Base-by-base conservation (phyloP, 2,113 vertebrate genomes). In the Amphiprion ocellaris region DNA sequence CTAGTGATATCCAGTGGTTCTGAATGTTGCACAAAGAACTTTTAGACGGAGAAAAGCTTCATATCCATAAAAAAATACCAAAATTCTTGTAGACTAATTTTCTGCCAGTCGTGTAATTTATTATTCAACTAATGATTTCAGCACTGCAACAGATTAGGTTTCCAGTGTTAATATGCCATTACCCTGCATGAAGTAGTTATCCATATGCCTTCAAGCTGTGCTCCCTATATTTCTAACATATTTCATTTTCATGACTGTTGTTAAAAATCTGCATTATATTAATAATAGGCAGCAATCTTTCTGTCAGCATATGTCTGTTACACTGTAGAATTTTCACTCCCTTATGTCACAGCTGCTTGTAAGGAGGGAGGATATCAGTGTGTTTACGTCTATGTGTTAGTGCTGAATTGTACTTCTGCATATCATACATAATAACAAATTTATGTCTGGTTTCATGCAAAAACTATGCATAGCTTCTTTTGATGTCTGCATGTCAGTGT, bases 141-240 rank as follows among this genome's bases (percentile, higher is more conserved):
- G 33, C 66, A 54, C 23, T 47, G 39, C 33, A 61, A 53, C 28
- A 30, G 19, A 69, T 61, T 28, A 10, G 21, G 69, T 52, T 17
- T 33, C 21, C 50, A 23, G 21, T 62, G 6, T 68, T 66, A 33
- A 46, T 37, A 14, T 49, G 9, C 3, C 26, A 73, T 80, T 47
- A 52, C 39, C 21, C 16, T 69, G 47, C 28, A 46, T 72, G n/a
- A 61, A 26, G 44, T 24, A 59, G 10, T 62, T 41, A 52, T 62
- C 54, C 53, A 33, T 69, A 62, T 82, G 55, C 50, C 55, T 61
- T 71, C 69, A 69, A 77, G 41, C 63, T 79, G 54, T 84, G 41
- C 46, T 70, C 3, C 2, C 15, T 72, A 26, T 47, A 53, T 71
- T 79, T 74, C 11, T 10, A 28, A 26, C 17, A 71, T 69, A 55